These are phyloP conservation scores for Hippocampus zosterae DNA, from an alignment of 2,113 vertebrate genomes.

Conservation along the genomic window DNA sequence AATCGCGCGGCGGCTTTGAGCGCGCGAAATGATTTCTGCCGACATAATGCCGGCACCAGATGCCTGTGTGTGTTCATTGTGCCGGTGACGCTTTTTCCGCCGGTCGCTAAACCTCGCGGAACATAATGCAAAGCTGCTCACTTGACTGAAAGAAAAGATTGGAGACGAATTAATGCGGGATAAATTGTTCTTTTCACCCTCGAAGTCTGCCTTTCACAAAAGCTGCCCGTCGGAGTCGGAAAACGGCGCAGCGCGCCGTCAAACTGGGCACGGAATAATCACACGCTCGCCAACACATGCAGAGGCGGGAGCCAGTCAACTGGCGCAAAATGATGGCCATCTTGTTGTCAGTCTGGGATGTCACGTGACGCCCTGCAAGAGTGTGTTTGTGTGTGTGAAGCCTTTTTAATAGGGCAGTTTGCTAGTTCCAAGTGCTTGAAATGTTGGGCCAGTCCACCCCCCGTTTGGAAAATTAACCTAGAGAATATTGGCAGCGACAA, in stretches of 20 bases:
- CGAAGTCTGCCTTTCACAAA: background rate
- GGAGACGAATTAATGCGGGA: background rate
- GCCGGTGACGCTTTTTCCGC: slow-evolving; percentile 34
- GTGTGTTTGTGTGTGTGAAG: background rate
- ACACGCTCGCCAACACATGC: background rate
- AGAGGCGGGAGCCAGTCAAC: background rate
- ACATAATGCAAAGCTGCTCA: slow-evolving; percentile 32
- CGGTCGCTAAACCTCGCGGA: slow-evolving; percentile 32
- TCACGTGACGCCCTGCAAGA: background rate
- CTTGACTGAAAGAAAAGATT: slow-evolving; percentile 20
- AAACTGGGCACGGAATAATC: background rate
- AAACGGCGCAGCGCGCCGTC: background rate
- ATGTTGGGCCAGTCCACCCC: no score
- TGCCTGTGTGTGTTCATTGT: slow-evolving; percentile 44
- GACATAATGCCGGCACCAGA: slow-evolving; percentile 41
- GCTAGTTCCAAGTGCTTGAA: no score
- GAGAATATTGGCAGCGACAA: no score
- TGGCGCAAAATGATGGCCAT: background rate
- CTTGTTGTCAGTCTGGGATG: background rate
- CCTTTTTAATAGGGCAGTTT: no score
- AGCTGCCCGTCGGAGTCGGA: background rate
- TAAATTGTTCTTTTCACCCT: background rate
- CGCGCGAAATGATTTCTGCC: slow-evolving; percentile 36
- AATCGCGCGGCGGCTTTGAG: slow-evolving; percentile 48
- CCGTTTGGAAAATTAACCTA: no score